Conservation (phyloP, 2,113 vertebrate genomes). For the Sphyrna mokarran region DNA sequence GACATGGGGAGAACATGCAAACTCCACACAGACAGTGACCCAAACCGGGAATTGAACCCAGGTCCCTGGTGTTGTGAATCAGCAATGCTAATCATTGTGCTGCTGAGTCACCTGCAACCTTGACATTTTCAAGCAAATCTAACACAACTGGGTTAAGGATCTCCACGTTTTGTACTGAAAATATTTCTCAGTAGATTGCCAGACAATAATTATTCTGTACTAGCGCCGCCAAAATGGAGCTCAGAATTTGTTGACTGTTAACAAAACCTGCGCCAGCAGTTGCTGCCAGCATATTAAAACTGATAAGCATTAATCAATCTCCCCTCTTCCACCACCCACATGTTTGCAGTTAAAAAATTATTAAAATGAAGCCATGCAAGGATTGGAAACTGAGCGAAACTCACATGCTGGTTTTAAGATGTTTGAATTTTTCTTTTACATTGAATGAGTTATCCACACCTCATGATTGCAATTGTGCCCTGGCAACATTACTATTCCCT, state of each 20-base stretch:
- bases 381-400: background rate
- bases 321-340: background rate
- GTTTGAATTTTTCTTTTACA: background rate
- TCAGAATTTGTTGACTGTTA: background rate
- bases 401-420: background rate
- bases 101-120: background rate
- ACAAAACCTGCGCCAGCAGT: background rate
- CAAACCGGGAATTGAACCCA: too few species aligned
- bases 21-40: too few species aligned
- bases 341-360: background rate
- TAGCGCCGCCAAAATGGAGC: background rate
- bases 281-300: background rate
- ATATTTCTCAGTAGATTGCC: background rate
- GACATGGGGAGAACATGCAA: too few species aligned
- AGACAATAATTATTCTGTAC: background rate
- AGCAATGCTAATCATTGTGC: too few species aligned
- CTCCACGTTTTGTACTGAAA: background rate
- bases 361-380: background rate
- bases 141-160: background rate
- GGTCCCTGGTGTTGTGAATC: too few species aligned
- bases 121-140: background rate
- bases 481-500: background rate
- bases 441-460: background rate
- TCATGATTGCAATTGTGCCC: background rate
- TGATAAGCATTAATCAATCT: background rate